Evolutionary conservation across 2,888 invertebrate species (phyloP).

Genomic region (Hirudinaria manillensis): DNA sequence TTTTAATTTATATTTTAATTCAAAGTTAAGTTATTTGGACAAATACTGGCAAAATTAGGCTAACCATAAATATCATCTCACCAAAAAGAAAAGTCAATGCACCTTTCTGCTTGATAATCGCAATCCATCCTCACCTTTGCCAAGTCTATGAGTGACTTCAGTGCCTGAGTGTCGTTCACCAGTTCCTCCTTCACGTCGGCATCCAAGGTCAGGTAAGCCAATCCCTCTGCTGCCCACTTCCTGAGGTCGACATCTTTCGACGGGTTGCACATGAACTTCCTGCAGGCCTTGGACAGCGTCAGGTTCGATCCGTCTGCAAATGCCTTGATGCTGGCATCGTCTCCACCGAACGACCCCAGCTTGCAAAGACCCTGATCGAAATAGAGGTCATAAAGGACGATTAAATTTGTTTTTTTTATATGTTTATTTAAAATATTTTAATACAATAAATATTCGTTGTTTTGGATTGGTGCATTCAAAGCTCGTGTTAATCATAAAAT

Average conservation of each 20-base stretch:
- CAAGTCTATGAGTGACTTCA: conserved; percentile 79
- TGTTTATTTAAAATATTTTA: neutral
- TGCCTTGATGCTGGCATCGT: conserved; percentile 85
- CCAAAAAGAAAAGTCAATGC: too few species aligned
- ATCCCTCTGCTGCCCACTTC: conserved; percentile 92
- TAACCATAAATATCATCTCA: too few species aligned
- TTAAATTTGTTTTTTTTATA: neutral
- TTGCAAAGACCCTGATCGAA: conserved; percentile 75
- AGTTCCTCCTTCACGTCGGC: conserved; percentile 97
- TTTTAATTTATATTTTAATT: too few species aligned
- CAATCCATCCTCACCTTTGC: conserved; percentile 61
- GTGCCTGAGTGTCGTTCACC: conserved; percentile 73
- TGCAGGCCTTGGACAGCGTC: conserved; percentile 87
- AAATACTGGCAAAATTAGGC: too few species aligned
- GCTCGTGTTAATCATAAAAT: neutral
- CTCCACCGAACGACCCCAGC: conserved; percentile 81
- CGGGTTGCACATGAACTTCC: conserved; percentile 77
- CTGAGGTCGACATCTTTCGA: conserved; percentile 79
- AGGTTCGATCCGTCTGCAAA: conserved; percentile 90
- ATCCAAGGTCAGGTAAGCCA: conserved; percentile 91
- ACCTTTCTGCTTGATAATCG: too few species aligned
- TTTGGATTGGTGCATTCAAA: neutral
- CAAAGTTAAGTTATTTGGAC: too few species aligned
- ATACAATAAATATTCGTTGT: neutral
- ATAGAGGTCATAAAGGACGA: neutral